Percentiles rank a stretch among this genome's conserved stretches.
phyloP scores from a whole-genome alignment of 2,113 vertebrate species.

The Gnathonemus echidnorhynchus region DNA sequence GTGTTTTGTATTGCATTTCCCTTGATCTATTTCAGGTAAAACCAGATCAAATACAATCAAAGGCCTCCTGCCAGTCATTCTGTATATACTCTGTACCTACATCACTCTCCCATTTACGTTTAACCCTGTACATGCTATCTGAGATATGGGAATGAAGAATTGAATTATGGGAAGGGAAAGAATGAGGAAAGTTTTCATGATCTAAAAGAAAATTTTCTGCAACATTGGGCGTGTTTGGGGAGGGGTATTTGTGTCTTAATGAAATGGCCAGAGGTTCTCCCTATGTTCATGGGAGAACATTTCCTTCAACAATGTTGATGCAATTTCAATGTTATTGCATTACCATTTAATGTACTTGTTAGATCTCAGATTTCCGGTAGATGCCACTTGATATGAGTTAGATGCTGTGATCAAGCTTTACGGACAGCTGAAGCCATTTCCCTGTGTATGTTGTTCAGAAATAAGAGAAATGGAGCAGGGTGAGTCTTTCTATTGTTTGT shows the following conservation, averaged over 20 bases:
- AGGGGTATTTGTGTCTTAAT: neutral
- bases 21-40: neutral
- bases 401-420: constrained; percentile 25
- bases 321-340: neutral
- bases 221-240: neutral
- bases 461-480: neutral
- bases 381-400: neutral
- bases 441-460: neutral
- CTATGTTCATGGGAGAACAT: neutral
- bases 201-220: neutral
- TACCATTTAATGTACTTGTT: neutral
- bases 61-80: neutral
- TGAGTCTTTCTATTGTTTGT: neutral
- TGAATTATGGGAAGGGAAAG: neutral
- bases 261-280: neutral
- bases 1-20: neutral
- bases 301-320: neutral
- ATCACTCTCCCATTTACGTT: neutral
- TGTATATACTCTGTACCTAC: neutral
- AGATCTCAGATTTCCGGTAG: neutral
- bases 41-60: neutral
- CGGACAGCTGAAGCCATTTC: constrained; percentile 33
- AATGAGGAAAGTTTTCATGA: neutral
- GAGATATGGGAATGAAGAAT: neutral
- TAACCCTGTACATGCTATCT: neutral